phyloP scores from a whole-genome alignment of 2,113 vertebrate genomes.

The Lonchura striata region DNA sequence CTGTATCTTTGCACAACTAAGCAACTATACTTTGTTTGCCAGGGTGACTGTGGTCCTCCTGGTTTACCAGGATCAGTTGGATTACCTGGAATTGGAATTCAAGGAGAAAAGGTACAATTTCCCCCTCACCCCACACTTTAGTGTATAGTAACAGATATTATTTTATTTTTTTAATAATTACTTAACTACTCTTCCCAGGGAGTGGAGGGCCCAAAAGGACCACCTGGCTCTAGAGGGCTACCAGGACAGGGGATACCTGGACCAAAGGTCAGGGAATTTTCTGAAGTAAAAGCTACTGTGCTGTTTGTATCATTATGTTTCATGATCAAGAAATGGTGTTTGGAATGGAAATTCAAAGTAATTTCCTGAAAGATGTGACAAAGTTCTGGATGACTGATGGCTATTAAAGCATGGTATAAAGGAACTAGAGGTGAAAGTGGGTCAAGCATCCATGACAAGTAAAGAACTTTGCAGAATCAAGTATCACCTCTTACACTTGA shows the following conservation, averaged over 20 bases:
- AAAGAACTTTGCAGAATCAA: neutral
- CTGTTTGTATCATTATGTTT: neutral
- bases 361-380: neutral
- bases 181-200: conserved; percentile 70
- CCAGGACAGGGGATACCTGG: conserved; percentile 84
- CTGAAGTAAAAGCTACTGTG: neutral
- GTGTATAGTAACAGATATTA: neutral
- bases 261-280: conserved; percentile 78
- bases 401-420: neutral
- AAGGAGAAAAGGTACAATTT: conserved; percentile 82
- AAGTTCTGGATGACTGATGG: neutral
- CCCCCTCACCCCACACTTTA: neutral
- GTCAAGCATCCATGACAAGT: neutral
- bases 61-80: conserved; percentile 80
- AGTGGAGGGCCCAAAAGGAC: conserved; percentile 82
- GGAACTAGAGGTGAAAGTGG: neutral
- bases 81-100: conserved; percentile 78
- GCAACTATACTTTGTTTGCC: neutral
- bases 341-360: neutral
- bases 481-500: neutral
- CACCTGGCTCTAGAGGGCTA: conserved; percentile 77
- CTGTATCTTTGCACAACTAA: neutral
- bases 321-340: neutral
- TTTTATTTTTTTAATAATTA: conserved; percentile 13
- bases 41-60: conserved; percentile 82